Evolutionary conservation across 2,797 vertebrate genomes (phyloP).

Genomic region (Jordanella pulchra): DNA sequence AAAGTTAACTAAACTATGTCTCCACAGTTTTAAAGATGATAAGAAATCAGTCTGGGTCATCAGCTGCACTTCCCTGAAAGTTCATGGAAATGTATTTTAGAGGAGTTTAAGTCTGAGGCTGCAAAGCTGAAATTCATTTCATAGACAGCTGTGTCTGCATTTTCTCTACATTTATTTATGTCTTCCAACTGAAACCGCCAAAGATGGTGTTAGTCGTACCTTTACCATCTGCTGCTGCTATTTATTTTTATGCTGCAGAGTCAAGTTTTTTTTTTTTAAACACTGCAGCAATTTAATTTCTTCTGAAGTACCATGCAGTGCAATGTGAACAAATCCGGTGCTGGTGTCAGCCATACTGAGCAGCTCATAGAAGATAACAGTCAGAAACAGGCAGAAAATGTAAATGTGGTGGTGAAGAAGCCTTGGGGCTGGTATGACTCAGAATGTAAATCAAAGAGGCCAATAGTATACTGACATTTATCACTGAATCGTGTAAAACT

Average conservation of each 20-base stretch:
- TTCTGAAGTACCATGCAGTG: not conserved
- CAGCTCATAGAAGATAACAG: not conserved
- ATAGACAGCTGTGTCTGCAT: not conserved
- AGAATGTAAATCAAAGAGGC: not conserved
- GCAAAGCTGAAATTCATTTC: not conserved
- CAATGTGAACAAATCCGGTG: not conserved
- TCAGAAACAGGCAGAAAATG: not conserved
- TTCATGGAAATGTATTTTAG: constrained; percentile 12
- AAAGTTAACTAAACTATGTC: fast-evolving
- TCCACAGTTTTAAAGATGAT: not conserved
- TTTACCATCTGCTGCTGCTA: not conserved
- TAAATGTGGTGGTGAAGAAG: not conserved
- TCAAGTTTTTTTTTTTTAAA: not conserved
- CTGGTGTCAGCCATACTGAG: not conserved
- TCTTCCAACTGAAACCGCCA: not conserved
- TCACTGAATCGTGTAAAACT: no score
- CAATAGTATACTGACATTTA: not conserved
- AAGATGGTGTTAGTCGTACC: not conserved
- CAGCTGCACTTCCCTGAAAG: constrained; percentile 23
- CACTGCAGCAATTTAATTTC: not conserved
- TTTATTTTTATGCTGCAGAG: not conserved
- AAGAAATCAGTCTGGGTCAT: not conserved
- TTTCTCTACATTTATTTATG: not conserved
- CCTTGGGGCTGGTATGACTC: not conserved
- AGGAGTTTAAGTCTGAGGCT: not conserved